Evolutionary conservation across 2,888 invertebrate species (phyloP).

Genomic region (Alsophila aescularia): DNA sequence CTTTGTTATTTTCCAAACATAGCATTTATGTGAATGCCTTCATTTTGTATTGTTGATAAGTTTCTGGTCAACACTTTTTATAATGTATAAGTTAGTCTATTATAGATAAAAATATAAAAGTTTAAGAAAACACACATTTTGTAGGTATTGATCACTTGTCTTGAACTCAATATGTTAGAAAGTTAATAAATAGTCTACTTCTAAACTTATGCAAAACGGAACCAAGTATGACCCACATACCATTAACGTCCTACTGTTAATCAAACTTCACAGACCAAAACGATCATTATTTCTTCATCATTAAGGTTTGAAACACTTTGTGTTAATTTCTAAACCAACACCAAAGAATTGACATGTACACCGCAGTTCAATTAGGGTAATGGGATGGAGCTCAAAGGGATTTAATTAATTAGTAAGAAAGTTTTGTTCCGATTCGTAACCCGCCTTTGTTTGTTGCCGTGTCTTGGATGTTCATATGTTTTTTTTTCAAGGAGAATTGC

Average conservation of each 20-base stretch:
- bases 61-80: not conserved
- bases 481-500: constrained; percentile 56
- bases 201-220: constrained; percentile 75
- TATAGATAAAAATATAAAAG: too few species aligned
- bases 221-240: constrained; percentile 73
- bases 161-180: constrained; percentile 13
- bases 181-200: constrained; percentile 24
- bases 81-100: too few species aligned
- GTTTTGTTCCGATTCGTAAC: constrained; percentile 75
- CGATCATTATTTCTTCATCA: constrained; percentile 6
- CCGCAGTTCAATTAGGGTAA: constrained; percentile 84
- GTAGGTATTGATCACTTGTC: not conserved
- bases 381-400: constrained; percentile 82
- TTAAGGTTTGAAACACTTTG: constrained; percentile 42
- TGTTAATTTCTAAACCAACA: constrained; percentile 47
- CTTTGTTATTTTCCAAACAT: not conserved
- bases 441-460: constrained; percentile 74
- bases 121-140: too few species aligned
- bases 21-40: too few species aligned
- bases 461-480: constrained; percentile 67
- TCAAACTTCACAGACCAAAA: constrained; percentile 28
- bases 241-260: constrained; percentile 55
- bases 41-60: too few species aligned
- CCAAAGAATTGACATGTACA: constrained; percentile 83
- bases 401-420: constrained; percentile 84